Percentiles rank a stretch among this genome's conserved stretches.
Evolutionary conservation across 2,113 vertebrate genomes (phyloP).

Genomic region (Bostrychus sinensis): DNA sequence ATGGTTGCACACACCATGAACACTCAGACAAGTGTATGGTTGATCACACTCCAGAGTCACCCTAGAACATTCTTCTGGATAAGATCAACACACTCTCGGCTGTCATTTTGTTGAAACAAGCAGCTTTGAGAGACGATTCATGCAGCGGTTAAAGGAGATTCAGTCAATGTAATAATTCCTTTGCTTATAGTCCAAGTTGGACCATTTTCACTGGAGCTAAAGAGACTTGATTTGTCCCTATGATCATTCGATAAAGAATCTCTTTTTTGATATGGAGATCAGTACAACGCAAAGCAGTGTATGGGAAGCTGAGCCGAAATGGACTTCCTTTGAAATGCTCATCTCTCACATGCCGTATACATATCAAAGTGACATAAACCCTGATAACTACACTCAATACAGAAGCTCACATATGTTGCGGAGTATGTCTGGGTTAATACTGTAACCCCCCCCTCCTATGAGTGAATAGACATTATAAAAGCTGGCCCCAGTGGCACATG

Average conservation of each 20-base stretch:
- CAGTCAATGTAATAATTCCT: slow-evolving; percentile 64
- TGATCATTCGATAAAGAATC: slow-evolving; percentile 72
- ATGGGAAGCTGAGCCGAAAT: slow-evolving; percentile 57
- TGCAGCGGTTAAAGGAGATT: slow-evolving; percentile 43
- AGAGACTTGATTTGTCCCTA: slow-evolving; percentile 67
- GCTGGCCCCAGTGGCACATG: slow-evolving; percentile 71
- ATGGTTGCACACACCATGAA: slow-evolving; percentile 65
- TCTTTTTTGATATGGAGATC: slow-evolving; percentile 73
- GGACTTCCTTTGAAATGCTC: slow-evolving; percentile 66
- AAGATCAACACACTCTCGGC: slow-evolving; percentile 62
- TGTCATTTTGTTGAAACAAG: slow-evolving; percentile 72
- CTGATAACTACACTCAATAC: slow-evolving; percentile 63
- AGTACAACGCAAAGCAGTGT: slow-evolving; percentile 59
- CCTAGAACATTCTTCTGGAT: slow-evolving; percentile 64
- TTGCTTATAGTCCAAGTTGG: slow-evolving; percentile 67
- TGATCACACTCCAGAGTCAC: slow-evolving; percentile 47
- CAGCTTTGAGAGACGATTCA: slow-evolving; percentile 66
- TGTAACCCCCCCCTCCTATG: slow-evolving; percentile 47
- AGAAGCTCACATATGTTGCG: slow-evolving; percentile 62
- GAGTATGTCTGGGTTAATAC: slow-evolving; percentile 75
- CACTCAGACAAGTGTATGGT: slow-evolving; percentile 34
- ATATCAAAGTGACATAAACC: slow-evolving; percentile 76
- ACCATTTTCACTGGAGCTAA: slow-evolving; percentile 52
- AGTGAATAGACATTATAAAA: slow-evolving; percentile 70
- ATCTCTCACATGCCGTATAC: slow-evolving; percentile 59